Percentiles rank a stretch among this genome's conserved stretches.
Evolutionary conservation across 1,140 invertebrate genomes (phyloP).

Genomic region (Homarus americanus): DNA sequence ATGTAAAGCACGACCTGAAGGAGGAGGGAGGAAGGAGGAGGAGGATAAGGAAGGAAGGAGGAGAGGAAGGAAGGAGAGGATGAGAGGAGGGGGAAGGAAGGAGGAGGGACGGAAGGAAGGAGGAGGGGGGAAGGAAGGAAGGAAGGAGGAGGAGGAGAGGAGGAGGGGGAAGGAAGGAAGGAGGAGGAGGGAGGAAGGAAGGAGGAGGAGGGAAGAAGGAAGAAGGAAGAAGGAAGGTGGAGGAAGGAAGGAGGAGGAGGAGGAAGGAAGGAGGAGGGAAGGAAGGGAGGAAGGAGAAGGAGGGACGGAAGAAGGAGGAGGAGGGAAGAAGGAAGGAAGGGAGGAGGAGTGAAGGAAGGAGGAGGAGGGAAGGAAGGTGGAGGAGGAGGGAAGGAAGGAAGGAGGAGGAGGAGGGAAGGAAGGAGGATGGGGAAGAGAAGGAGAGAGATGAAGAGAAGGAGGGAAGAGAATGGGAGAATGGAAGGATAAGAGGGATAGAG

Average conservation of each 20-base stretch:
- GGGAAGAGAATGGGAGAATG: constrained; percentile 1
- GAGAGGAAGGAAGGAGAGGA: background rate
- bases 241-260: background rate
- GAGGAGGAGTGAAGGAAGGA: background rate
- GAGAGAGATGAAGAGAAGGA: background rate
- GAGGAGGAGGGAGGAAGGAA: background rate
- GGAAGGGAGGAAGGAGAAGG: background rate
- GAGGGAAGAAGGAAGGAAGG: background rate
- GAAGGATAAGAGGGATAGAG: too few relatives aligned
- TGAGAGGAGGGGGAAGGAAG: background rate
- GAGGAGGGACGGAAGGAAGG: too few relatives aligned
- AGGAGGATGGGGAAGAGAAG: background rate
- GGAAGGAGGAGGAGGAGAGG: background rate
- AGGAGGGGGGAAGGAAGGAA: background rate
- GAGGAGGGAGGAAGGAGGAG: background rate
- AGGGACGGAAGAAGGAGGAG: too few relatives aligned
- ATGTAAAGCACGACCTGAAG: background rate
- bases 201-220: too few relatives aligned
- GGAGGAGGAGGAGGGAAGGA: background rate
- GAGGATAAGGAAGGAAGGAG: background rate
- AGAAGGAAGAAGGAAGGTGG: too few relatives aligned
- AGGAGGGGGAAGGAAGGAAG: background rate
- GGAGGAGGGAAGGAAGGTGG: background rate
- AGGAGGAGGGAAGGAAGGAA: too few relatives aligned
- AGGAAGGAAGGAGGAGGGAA: background rate